Evolutionary conservation across 2,113 vertebrate species (phyloP), one percentile per base, ranked within the genome.

Genomic region (Prionailurus viverrinus): DNA sequence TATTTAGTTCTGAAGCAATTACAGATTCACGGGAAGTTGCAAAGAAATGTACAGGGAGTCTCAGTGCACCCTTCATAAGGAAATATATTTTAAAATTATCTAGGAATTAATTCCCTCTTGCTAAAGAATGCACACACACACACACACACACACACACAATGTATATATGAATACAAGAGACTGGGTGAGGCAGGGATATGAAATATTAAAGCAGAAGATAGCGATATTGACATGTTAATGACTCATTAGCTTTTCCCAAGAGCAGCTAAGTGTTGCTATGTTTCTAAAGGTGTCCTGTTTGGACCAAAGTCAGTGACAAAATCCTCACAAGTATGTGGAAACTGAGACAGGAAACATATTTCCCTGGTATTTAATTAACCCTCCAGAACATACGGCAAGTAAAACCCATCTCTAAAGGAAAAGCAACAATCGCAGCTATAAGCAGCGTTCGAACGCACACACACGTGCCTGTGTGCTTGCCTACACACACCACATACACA

Each of bases 331-430:
- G 55, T 81, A 23, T 94, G 84, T 91, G 81, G 78, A 92, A 97
- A 73, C 80, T 84, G 68, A 96, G 81, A 89, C n/a, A 94, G 95
- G 88, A 96, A 97, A 94, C 29, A 85, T 95, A 97, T 96, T 97
- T 97, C 66, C 96, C 25, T 81, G 39, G 74, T 78, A 97, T 84
- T 97, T 97, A 97, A 97, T 97, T 97, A 98, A 95, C 65, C 97
- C 69, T 48, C 69, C 16, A 84, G 92, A 97, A 95, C 76, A 92
- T 69, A 97, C 95, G 63, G 84, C 94, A 81, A 96, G 68, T 85
- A 80, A 94, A 93, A 96, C 88, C 78, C 27, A n/a, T 80, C 79
- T 97, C 61, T 79, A 82, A 92, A 97, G 81, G 48, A 69, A 96
- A 95, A 92, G 36, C 73, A 91, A 74, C 76, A 53, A 51, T 36